Percentiles rank a stretch among this genome's conserved stretches.
Evolutionary conservation across 2,888 invertebrate genomes (phyloP).

Genomic region (Flexamia atlantica): DNA sequence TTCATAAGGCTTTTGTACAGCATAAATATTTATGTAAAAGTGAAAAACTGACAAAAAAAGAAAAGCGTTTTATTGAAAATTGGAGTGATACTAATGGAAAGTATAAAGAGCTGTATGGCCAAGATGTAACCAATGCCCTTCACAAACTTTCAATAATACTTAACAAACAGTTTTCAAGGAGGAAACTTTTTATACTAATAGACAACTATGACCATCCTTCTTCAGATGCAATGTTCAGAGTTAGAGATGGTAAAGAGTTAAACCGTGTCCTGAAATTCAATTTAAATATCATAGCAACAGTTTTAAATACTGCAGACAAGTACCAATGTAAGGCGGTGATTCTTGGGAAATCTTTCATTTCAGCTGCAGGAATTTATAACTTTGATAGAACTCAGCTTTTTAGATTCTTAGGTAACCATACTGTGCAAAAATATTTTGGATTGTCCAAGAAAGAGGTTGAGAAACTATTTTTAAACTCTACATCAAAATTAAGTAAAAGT

Average conservation of each 20-base stretch:
- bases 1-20: not conserved
- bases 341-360: not conserved
- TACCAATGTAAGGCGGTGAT: conserved; percentile 11
- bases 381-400: conserved; percentile 7
- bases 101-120: conserved; percentile 30
- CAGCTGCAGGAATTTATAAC: conserved; percentile 33
- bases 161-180: conserved; percentile 9
- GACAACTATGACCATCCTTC: conserved; percentile 32
- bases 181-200: not conserved
- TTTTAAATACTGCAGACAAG: not conserved
- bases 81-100: conserved; percentile 8
- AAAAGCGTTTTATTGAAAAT: conserved; percentile 27
- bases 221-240: not conserved
- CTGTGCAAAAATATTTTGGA: conserved; percentile 14
- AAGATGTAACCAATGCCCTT: conserved; percentile 37
- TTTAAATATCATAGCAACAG: conserved; percentile 19
- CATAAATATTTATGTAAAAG: conserved; percentile 36
- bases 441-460: conserved; percentile 23
- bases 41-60: conserved; percentile 22
- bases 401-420: conserved; percentile 19
- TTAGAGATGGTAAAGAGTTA: conserved; percentile 30
- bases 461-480: not conserved
- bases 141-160: conserved; percentile 30
- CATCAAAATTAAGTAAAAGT: not conserved
- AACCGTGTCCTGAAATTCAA: conserved; percentile 35